Evolutionary conservation across 2,113 vertebrate genomes (phyloP), one percentile per base, ranked within the genome.

Genomic region (Vanacampus margaritifer): DNA sequence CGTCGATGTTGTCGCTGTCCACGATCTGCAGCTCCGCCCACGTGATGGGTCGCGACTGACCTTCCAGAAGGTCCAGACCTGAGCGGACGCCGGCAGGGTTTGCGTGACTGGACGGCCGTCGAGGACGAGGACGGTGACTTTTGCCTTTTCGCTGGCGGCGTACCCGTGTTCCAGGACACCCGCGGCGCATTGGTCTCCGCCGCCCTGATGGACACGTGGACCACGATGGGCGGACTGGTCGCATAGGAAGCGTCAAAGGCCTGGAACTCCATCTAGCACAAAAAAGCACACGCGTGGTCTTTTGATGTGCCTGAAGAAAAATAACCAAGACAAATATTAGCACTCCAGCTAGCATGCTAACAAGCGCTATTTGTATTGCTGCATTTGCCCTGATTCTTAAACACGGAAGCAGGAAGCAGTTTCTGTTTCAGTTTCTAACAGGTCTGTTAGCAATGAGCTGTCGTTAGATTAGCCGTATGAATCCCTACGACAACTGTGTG

Each of bases 241-340:
- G 63, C 26, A 64, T 92, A 91, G 69, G 84, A 85, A 16, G 80
- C 67, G 67, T 94, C 93, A 76, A 93, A 87, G 39, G 81, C 90
- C 86, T 93, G 88, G 86, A 95, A 92, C 83, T 92, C 90, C 82
- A 92, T 90, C 93, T 92, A 71, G 32, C 2, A 3, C 53, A 46
- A 19, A 43, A 56, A 26, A n/a, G 13, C 10, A 11, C 39, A 0
- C 10, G 39, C 2, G 39, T 12, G 2, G 28, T 32, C 28, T 32
- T 32, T 32, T 2, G 4, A 32, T 32, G 28, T 32, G 28, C 28
- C 28, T 3, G 1, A 19, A 17, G 5, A 46, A 46, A 46, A 41
- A 45, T 16, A 13, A 8, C 39, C 39, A 8, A 32, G 28, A 32
- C 28, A 4, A 32, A 32, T 2, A n/a, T n/a, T 37, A 37, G 37